Conservation (phyloP, 2,797 vertebrate species). For the Ceyx erithaca region DNA sequence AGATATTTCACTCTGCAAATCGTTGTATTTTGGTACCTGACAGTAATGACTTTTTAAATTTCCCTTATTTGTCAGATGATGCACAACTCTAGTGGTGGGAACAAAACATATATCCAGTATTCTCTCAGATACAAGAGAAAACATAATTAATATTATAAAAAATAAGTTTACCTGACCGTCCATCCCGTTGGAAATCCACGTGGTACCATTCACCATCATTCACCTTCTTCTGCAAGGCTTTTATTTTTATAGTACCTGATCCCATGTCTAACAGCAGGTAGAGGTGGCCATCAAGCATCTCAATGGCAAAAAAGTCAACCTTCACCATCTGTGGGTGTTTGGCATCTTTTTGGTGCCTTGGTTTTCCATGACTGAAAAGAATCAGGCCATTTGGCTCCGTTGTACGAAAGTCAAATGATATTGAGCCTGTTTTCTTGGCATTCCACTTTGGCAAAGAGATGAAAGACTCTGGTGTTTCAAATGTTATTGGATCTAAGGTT, state of each 20-base stretch:
- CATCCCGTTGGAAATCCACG: conserved; percentile 96
- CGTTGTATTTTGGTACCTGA: neutral
- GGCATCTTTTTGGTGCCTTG: conserved; percentile 92
- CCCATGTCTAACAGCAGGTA: conserved; percentile 97
- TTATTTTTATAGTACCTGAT: conserved; percentile 96
- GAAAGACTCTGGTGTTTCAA: conserved; percentile 96
- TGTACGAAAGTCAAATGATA: conserved; percentile 98
- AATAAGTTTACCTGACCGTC: conserved; percentile 88
- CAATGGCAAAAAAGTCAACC: conserved; percentile 98
- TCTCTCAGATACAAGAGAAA: neutral
- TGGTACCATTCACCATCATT: conserved; percentile 99
- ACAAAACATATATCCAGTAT: neutral
- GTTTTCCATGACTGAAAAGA: conserved; percentile 96
- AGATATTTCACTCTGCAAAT: neutral
- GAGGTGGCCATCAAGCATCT: conserved; percentile 97
- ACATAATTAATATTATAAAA: neutral
- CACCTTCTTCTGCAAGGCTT: conserved; percentile 94
- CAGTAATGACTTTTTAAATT: neutral
- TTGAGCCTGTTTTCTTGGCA: conserved; percentile 97
- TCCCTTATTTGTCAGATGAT: neutral
- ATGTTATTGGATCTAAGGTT: conserved; percentile 96
- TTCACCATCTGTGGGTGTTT: conserved; percentile 92
- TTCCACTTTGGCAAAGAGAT: conserved; percentile 97
- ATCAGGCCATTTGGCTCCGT: conserved; percentile 97
- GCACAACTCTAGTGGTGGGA: neutral